Evolutionary conservation across 2,888 invertebrate species (phyloP).

Genomic region (Drosophila rubida): DNA sequence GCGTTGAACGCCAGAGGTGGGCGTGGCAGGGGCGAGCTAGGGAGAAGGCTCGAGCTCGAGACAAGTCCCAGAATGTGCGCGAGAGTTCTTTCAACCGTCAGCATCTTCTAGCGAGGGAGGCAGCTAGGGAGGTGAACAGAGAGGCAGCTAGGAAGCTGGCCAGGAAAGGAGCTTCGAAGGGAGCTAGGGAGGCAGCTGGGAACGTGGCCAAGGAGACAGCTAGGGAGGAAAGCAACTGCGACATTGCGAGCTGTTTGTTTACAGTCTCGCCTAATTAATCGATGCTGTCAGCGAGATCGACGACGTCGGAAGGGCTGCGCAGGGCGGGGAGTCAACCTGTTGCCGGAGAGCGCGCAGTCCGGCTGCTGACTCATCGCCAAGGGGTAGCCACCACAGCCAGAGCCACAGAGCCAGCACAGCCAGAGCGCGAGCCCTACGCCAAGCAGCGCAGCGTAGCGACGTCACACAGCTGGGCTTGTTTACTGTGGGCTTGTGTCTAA

Average conservation of each 20-base stretch:
- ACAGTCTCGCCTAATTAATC: slow-evolving; percentile 39
- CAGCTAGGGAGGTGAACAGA: no score
- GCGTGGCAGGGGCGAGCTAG: not conserved
- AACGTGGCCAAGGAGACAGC: no score
- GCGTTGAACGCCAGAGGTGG: not conserved
- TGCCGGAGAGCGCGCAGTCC: slow-evolving; percentile 34
- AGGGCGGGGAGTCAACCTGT: slow-evolving; percentile 57
- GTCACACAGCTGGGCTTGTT: slow-evolving; percentile 30
- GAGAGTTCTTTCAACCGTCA: slow-evolving; percentile 51
- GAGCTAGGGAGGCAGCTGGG: no score
- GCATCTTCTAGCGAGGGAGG: no score
- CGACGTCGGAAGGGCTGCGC: slow-evolving; percentile 23
- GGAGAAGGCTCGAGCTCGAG: not conserved
- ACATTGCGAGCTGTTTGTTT: slow-evolving; percentile 61
- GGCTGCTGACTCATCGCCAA: slow-evolving; percentile 55
- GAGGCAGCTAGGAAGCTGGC: no score
- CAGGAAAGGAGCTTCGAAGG: no score
- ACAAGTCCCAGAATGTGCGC: slow-evolving; percentile 55
- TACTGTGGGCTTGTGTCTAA: slow-evolving; percentile 36
- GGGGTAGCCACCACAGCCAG: slow-evolving; percentile 15
- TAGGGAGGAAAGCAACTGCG: no score
- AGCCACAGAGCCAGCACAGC: slow-evolving; percentile 16
- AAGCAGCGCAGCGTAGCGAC: not conserved
- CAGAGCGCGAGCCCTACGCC: slow-evolving; percentile 9
- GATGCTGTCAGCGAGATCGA: slow-evolving; percentile 23